These are phyloP conservation scores for Anhinga rufa DNA, from an alignment of 2,113 vertebrate species.

Conservation along the genomic window DNA sequence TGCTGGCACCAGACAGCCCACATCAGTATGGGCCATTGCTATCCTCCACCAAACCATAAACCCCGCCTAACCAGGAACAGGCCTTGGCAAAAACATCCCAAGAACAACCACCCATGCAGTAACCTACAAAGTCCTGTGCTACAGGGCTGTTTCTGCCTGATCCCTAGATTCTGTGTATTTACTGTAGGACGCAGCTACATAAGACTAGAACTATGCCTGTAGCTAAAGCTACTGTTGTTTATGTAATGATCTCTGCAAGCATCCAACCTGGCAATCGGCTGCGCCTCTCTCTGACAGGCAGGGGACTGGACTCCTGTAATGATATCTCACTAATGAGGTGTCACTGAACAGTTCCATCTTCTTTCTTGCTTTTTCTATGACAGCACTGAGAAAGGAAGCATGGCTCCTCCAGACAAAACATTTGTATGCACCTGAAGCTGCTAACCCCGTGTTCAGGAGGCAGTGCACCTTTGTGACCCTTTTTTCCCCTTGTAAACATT, in stretches of 20 bases:
- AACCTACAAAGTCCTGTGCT: neutral
- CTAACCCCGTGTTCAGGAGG: neutral
- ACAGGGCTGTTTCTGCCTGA: neutral
- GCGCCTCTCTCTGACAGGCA: neutral
- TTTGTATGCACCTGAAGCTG: neutral
- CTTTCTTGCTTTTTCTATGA: neutral
- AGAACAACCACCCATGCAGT: neutral
- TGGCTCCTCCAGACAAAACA: neutral
- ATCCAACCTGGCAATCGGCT: neutral
- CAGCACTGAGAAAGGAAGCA: neutral
- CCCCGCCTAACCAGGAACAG: neutral
- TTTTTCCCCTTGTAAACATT: neutral
- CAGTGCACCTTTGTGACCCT: neutral
- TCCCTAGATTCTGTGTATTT: neutral
- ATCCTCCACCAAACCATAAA: neutral
- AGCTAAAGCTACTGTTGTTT: neutral
- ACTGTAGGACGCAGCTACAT: neutral
- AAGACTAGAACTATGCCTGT: neutral
- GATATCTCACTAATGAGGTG: neutral
- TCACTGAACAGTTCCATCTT: neutral
- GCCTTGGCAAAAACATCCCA: neutral
- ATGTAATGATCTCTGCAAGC: neutral
- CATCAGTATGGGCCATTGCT: neutral
- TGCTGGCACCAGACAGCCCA: neutral
- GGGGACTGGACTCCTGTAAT: neutral